Evolutionary conservation across 1,140 invertebrate species (phyloP).

Genomic region (Sitophilus oryzae): DNA sequence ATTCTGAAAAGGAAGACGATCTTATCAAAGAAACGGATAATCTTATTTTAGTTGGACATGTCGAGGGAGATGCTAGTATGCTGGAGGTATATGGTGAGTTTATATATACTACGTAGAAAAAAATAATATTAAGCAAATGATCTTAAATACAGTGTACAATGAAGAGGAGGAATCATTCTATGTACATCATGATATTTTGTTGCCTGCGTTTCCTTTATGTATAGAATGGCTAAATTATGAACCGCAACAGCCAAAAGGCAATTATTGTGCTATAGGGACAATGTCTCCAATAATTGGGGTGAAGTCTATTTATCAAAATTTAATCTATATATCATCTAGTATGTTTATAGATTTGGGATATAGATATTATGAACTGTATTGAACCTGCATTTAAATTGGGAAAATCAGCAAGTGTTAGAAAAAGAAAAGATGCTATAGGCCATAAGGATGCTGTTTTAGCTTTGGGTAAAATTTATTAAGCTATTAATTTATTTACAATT

Average conservation of each 20-base stretch:
- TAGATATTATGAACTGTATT: slow-evolving; percentile 85
- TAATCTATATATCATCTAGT: background rate
- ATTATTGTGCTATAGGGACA: slow-evolving; percentile 84
- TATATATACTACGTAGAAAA: background rate
- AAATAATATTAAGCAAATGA: background rate
- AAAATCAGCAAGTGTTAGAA: slow-evolving; percentile 70
- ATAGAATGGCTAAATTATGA: slow-evolving; percentile 90
- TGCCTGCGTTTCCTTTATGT: slow-evolving; percentile 83
- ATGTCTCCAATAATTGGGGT: slow-evolving; percentile 83
- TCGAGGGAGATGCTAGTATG: slow-evolving; percentile 75
- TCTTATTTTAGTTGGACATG: slow-evolving; percentile 81
- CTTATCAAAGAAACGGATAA: slow-evolving; percentile 86
- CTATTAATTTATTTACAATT: background rate
- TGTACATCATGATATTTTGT: slow-evolving; percentile 86
- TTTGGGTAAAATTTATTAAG: slow-evolving; percentile 24
- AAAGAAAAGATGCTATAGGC: slow-evolving; percentile 59
- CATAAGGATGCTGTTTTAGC: slow-evolving; percentile 89
- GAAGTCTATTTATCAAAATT: background rate
- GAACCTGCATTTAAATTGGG: slow-evolving; percentile 81
- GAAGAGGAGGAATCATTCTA: slow-evolving; percentile 82
- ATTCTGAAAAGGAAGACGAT: slow-evolving; percentile 88
- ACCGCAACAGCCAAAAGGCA: slow-evolving; percentile 62
- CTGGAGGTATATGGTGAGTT: slow-evolving; percentile 80
- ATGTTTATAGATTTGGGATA: slow-evolving; percentile 71
- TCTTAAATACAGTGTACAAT: slow-evolving; percentile 72